Conservation (phyloP, 2,797 vertebrate species). For the Pseudochaenichthys georgianus region DNA sequence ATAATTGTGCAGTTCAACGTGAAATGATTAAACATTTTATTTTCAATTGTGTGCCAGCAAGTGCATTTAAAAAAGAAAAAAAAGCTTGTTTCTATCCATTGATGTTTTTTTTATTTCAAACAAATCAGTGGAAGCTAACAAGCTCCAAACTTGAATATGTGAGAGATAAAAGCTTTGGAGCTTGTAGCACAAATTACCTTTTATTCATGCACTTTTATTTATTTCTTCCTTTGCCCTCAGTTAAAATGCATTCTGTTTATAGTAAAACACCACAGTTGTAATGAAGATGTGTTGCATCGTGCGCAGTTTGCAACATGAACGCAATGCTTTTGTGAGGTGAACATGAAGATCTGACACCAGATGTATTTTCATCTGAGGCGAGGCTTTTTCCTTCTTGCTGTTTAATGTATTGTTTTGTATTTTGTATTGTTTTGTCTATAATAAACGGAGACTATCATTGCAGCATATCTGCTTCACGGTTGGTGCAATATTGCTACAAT, state of each 20-base stretch:
- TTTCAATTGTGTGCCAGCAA: constrained; percentile 50
- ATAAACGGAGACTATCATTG: constrained; percentile 66
- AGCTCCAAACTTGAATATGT: constrained; percentile 20
- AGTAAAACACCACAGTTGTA: constrained; percentile 24
- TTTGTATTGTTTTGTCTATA: constrained; percentile 79
- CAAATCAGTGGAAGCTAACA: constrained; percentile 39
- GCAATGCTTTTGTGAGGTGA: constrained; percentile 59
- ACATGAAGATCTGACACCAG: constrained; percentile 24
- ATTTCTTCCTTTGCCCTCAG: constrained; percentile 26
- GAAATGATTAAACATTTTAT: constrained; percentile 66
- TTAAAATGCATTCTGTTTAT: constrained; percentile 23
- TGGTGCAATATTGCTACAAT: constrained; percentile 26
- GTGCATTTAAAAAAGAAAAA: constrained; percentile 32
- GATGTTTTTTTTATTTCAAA: constrained; percentile 56
- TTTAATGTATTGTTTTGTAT: constrained; percentile 76
- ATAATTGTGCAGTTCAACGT: constrained; percentile 66
- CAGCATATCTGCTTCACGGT: not conserved
- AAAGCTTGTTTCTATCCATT: constrained; percentile 45
- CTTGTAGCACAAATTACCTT: constrained; percentile 28
- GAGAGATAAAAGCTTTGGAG: constrained; percentile 15
- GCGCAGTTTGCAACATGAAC: constrained; percentile 51
- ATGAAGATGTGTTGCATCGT: constrained; percentile 35
- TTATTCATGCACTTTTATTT: constrained; percentile 50
- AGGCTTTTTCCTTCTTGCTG: constrained; percentile 49
- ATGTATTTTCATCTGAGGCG: constrained; percentile 24